Percentiles rank a stretch among this genome's conserved stretches.
phyloP scores from a whole-genome alignment of 2,888 invertebrate genomes.

The Nemapogon koenigi region DNA sequence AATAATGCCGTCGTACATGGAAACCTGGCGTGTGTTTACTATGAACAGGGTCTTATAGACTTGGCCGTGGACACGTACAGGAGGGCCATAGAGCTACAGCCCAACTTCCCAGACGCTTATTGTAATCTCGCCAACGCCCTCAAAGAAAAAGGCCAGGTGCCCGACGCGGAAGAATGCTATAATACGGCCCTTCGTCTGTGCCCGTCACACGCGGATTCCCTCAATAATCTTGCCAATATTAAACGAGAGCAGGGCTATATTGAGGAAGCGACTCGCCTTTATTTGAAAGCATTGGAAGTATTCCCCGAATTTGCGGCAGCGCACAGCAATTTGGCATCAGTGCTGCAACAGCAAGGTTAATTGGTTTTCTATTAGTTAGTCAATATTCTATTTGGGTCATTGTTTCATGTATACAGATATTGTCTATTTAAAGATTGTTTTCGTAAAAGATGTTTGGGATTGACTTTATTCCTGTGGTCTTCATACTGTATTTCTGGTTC shows the following conservation, averaged over 20 bases:
- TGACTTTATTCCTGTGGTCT: no score
- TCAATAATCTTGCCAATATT: constrained; percentile 98
- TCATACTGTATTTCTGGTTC: no score
- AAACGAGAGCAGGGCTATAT: constrained; percentile 98
- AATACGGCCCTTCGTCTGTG: constrained; percentile 94
- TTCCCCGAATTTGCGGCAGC: constrained; percentile 99
- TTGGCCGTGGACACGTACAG: constrained; percentile 98
- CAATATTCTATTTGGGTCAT: neutral
- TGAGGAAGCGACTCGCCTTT: constrained; percentile 96
- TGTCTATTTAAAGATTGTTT: no score
- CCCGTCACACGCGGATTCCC: constrained; percentile 97
- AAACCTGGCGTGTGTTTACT: constrained; percentile 98
- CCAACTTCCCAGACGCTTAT: constrained; percentile 99
- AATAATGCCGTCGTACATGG: constrained; percentile 99
- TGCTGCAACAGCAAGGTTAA: constrained; percentile 95
- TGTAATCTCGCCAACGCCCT: constrained; percentile 99
- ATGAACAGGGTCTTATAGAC: constrained; percentile 98
- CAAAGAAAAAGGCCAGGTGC: constrained; percentile 97
- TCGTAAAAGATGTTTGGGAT: no score
- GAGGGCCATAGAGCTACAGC: constrained; percentile 96
- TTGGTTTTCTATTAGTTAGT: neutral
- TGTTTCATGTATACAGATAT: neutral
- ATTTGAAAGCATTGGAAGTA: constrained; percentile 90
- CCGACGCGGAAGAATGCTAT: constrained; percentile 97
- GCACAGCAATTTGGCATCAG: constrained; percentile 97